These are phyloP conservation scores for Oophaga pumilio DNA, from an alignment of 2,113 vertebrate species.

Conservation along the genomic window DNA sequence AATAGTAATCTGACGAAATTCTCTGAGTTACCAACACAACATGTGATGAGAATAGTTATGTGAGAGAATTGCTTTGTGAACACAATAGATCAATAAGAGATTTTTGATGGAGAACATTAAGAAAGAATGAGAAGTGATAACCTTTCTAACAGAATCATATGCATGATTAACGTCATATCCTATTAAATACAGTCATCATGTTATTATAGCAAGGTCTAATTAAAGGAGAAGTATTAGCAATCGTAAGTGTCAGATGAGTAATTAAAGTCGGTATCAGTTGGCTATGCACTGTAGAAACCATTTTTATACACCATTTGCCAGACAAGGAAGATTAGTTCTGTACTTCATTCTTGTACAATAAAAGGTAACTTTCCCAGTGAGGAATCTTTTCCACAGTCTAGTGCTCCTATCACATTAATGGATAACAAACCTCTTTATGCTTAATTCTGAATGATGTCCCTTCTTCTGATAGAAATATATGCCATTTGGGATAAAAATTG, in stretches of 20 bases:
- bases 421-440: slow-evolving; percentile 41
- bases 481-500: background rate
- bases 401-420: slow-evolving; percentile 57
- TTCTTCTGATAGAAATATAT: slow-evolving; percentile 51
- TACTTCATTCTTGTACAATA: slow-evolving; percentile 60
- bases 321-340: slow-evolving; percentile 65
- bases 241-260: slow-evolving; percentile 60
- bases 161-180: slow-evolving; percentile 61
- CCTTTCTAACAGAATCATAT: slow-evolving; percentile 63
- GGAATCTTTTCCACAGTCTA: slow-evolving; percentile 59
- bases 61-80: background rate
- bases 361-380: slow-evolving; percentile 63
- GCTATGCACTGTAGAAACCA: slow-evolving; percentile 58
- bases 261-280: slow-evolving; percentile 60
- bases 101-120: background rate
- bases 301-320: slow-evolving; percentile 63
- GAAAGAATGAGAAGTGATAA: slow-evolving; percentile 59
- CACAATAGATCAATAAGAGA: slow-evolving; percentile 11
- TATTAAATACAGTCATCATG: slow-evolving; percentile 59
- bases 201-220: slow-evolving; percentile 66
- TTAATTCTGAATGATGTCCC: slow-evolving; percentile 46
- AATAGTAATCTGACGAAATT: background rate
- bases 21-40: background rate
- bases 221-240: slow-evolving; percentile 67
- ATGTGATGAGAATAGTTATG: background rate